Conservation (phyloP, 2,888 invertebrate genomes). For the Mimas tiliae region DNA sequence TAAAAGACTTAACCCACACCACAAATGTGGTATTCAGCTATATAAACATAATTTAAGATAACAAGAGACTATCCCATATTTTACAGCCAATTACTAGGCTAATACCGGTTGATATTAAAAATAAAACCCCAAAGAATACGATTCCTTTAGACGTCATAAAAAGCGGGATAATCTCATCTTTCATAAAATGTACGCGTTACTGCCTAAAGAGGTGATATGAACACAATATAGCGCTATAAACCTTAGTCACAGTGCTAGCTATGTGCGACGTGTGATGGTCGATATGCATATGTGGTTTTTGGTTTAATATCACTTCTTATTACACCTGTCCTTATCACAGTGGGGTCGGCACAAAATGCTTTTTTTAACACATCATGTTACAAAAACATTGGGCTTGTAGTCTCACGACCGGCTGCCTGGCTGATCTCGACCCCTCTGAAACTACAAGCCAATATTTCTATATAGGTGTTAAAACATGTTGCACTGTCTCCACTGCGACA, state of each 20-base stretch:
- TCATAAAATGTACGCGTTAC: constrained; percentile 44
- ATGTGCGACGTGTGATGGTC: background rate
- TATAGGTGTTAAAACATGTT: no score
- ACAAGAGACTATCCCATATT: constrained; percentile 28
- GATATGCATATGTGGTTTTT: no score
- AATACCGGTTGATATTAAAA: constrained; percentile 29
- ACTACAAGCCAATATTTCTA: no score
- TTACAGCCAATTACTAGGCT: constrained; percentile 30
- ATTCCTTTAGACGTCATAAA: constrained; percentile 39
- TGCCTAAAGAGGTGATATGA: constrained; percentile 45
- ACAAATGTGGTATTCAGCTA: constrained; percentile 15
- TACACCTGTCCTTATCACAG: no score
- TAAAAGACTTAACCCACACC: constrained; percentile 19
- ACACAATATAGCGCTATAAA: constrained; percentile 44
- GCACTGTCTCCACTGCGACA: no score
- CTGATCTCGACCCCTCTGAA: no score
- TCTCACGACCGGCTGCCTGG: no score
- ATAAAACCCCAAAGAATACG: constrained; percentile 29
- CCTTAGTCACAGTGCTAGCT: background rate
- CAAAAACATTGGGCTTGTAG: no score
- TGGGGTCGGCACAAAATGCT: no score
- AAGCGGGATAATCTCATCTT: constrained; percentile 48
- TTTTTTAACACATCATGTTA: no score
- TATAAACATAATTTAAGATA: constrained; percentile 25
- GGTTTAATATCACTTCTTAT: no score